phyloP scores from a whole-genome alignment of 1,140 invertebrate species.

The Aphelinus certus region DNA sequence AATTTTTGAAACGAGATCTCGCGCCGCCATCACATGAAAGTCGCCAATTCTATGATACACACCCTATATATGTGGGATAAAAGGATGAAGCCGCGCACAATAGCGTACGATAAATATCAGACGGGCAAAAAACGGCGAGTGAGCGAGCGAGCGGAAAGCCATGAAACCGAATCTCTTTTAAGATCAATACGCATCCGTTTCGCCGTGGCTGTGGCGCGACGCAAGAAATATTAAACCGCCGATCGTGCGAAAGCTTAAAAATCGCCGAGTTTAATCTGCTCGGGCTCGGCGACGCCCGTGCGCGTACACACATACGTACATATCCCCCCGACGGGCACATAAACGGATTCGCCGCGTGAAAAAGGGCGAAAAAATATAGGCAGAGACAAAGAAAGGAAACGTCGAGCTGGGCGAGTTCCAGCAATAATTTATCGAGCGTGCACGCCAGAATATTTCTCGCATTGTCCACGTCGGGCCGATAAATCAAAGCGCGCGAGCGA shows the following conservation, averaged over 20 bases:
- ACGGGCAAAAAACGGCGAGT: constrained; percentile 1
- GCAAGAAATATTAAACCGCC: constrained; percentile 28
- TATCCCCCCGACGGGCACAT: background rate
- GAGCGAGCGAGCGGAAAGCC: background rate
- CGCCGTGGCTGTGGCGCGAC: background rate
- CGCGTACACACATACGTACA: background rate
- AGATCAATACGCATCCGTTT: constrained; percentile 26
- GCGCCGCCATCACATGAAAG: no score
- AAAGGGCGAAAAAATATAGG: background rate
- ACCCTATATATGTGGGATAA: background rate
- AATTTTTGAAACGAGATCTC: no score
- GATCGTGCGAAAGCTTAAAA: constrained; percentile 25
- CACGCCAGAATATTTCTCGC: constrained; percentile 59
- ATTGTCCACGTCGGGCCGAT: constrained; percentile 57
- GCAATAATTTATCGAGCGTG: constrained; percentile 54
- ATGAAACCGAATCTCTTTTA: constrained; percentile 22
- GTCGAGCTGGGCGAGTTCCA: constrained; percentile 19
- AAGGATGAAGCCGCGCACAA: constrained; percentile 3
- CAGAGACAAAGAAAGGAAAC: constrained; percentile 16
- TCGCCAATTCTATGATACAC: no score
- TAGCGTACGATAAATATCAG: constrained; percentile 21
- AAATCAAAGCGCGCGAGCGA: constrained; percentile 49
- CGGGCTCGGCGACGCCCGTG: background rate
- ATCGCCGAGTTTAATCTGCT: constrained; percentile 27
- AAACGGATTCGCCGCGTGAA: constrained; percentile 22